Evolutionary conservation across 2,888 invertebrate genomes (phyloP), one percentile per base, ranked within the genome.

Genomic region (Xestia sexstrigata): DNA sequence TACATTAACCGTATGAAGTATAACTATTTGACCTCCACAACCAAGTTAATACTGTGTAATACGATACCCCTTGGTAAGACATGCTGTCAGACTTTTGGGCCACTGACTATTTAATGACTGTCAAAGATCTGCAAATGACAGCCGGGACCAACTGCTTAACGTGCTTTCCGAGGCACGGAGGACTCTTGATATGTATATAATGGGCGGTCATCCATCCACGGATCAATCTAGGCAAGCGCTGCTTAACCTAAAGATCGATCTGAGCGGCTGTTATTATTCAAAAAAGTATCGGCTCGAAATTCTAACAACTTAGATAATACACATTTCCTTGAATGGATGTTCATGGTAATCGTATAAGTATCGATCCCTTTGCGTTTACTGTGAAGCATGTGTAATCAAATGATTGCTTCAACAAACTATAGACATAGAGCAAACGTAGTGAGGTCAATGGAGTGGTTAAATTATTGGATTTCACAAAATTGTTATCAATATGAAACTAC

Each of bases 361-460:
- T 55, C n/a, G n/a, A 35, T 62, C 6, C 2, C 1, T n/a, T 9
- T 11, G 1, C 15, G 15, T 26, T 2, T 30, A n/a, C 17, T 3
- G 4, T 0, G 23, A 2, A 39, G 13, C 2, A 47, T 35, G 2
- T 1, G 4, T 2, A 4, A 15, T 20, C 30, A n/a, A 20, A n/a
- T n/a, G 0, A 49, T 17, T 6, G 17, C 7, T 47, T 47, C 13
- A 60, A 13, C 4, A 60, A 5, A 8, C 23, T 23, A 3, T 42
- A 20, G 11, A 17, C 6, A 39, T 17, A 3, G 23, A 76, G 11
- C 23, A 20, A 26, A 47, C 4, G 5, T 30, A 58, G 2, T 35
- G 15, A n/a, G 0, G 2, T 35, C n/a, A 35, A 23, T 45, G 52
- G 1, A 26, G 47, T 9, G 0, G 17, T 8, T 42, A 17, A 4